phyloP scores from a whole-genome alignment of 2,113 vertebrate genomes.

The Coptodon bakossiorum region DNA sequence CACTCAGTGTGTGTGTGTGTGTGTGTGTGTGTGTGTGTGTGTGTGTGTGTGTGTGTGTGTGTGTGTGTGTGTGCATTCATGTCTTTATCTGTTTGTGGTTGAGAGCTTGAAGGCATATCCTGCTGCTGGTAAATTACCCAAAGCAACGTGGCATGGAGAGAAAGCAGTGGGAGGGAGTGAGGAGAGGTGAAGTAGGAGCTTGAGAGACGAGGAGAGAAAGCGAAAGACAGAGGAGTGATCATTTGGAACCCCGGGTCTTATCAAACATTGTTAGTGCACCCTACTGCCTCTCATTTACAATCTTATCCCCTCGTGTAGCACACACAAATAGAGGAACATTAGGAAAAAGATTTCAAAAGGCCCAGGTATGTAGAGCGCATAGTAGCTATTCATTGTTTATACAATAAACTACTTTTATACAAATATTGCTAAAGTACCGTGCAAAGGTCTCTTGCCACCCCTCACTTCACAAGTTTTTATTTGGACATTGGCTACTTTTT shows the following conservation, averaged over 20 bases:
- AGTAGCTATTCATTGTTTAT: background rate
- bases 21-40: no score
- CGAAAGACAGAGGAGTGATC: constrained; percentile 40
- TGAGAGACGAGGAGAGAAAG: background rate
- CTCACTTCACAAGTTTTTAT: background rate
- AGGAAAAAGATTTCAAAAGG: background rate
- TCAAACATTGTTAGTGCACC: constrained; percentile 62
- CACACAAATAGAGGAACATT: background rate
- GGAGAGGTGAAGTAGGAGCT: constrained; percentile 10
- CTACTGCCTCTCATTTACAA: constrained; percentile 52
- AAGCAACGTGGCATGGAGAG: constrained; percentile 39
- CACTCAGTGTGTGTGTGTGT: no score
- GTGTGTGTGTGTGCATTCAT: background rate
- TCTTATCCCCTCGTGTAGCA: background rate
- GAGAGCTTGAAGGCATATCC: constrained; percentile 48
- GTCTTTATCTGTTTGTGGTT: constrained; percentile 45
- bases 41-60: background rate
- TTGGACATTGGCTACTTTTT: background rate
- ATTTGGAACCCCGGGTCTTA: constrained; percentile 57
- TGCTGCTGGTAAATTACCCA: constrained; percentile 61
- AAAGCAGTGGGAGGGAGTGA: constrained; percentile 27
- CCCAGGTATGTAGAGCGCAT: background rate
- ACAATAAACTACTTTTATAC: background rate
- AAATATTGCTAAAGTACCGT: background rate
- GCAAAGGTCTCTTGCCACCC: background rate